Evolutionary conservation across 1,140 invertebrate genomes (phyloP).

Genomic region (Zaprionus vittiger): DNA sequence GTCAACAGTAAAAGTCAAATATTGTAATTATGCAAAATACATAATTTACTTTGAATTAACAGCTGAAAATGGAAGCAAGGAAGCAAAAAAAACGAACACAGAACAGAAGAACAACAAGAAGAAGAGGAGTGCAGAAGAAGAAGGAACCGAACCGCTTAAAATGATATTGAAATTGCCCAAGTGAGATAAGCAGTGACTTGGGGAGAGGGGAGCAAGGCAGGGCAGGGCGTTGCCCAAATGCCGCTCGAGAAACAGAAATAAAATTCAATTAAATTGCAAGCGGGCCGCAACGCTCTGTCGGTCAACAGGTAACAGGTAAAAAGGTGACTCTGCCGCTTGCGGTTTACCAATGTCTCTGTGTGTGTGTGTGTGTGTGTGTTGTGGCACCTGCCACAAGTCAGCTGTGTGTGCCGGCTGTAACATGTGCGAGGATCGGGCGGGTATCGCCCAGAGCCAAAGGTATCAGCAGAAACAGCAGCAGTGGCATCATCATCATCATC

Average conservation of each 20-base stretch:
- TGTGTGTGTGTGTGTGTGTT: slow-evolving; percentile 30
- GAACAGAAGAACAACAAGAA: slow-evolving; percentile 6
- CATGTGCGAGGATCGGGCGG: slow-evolving; percentile 49
- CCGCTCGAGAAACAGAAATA: slow-evolving; percentile 71
- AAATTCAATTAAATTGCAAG: slow-evolving; percentile 81
- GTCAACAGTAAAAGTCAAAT: slow-evolving; percentile 82
- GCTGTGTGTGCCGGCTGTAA: slow-evolving; percentile 59
- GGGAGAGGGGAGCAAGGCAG: slow-evolving; percentile 26
- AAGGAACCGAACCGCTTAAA: slow-evolving; percentile 36
- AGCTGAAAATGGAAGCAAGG: slow-evolving; percentile 62
- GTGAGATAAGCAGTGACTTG: slow-evolving; percentile 47
- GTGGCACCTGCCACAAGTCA: slow-evolving; percentile 80
- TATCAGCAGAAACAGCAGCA: slow-evolving; percentile 13
- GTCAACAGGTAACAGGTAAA: slow-evolving; percentile 56
- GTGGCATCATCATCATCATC: slow-evolving; percentile 5
- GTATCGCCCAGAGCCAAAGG: slow-evolving; percentile 40
- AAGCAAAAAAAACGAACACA: slow-evolving; percentile 17
- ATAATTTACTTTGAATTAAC: slow-evolving; percentile 83
- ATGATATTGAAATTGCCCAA: slow-evolving; percentile 69
- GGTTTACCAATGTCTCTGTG: slow-evolving; percentile 20
- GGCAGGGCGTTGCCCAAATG: slow-evolving; percentile 71
- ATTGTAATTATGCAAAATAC: slow-evolving; percentile 83
- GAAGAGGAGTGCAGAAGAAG: slow-evolving; percentile 24
- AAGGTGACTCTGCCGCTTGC: slow-evolving; percentile 44
- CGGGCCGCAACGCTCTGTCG: slow-evolving; percentile 59